These are phyloP conservation scores for Aphelenchoides besseyi DNA, from an alignment of 1,140 invertebrate species.

Conservation along the genomic window DNA sequence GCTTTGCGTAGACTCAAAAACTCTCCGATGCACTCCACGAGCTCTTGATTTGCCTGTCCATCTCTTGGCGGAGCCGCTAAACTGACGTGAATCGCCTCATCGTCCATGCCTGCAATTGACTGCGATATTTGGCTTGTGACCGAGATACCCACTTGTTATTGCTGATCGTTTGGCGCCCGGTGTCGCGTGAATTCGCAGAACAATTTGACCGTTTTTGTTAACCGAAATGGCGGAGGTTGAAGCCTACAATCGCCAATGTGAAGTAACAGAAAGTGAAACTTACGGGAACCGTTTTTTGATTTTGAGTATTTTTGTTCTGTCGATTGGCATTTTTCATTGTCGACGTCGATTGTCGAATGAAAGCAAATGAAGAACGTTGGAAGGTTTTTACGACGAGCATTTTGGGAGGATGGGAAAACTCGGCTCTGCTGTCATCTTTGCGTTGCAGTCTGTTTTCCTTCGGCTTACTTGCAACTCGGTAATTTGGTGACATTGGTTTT, in stretches of 20 bases:
- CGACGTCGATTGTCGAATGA: too few species aligned
- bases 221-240: conserved; percentile 14
- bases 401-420: too few species aligned
- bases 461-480: too few species aligned
- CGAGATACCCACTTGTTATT: conserved; percentile 11
- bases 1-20: conserved; percentile 8
- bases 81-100: background rate
- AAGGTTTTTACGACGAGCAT: too few species aligned
- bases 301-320: background rate
- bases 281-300: too few species aligned
- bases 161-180: conserved; percentile 11
- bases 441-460: too few species aligned
- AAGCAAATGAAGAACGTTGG: conserved; percentile 2
- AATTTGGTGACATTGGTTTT: too few species aligned
- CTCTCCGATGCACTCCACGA: background rate
- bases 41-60: conserved; percentile 13
- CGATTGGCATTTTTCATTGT: too few species aligned
- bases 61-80: background rate
- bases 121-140: background rate
- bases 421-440: too few species aligned
- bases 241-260: too few species aligned
- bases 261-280: too few species aligned
- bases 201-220: background rate
- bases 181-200: conserved; percentile 14
- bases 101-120: background rate